A percentile compares a stretch with the other conserved stretches of the same genome.
phyloP scores from a whole-genome alignment of 35 echinoderm and acorn worm genomes.

The Ophioderma brevispina region DNA sequence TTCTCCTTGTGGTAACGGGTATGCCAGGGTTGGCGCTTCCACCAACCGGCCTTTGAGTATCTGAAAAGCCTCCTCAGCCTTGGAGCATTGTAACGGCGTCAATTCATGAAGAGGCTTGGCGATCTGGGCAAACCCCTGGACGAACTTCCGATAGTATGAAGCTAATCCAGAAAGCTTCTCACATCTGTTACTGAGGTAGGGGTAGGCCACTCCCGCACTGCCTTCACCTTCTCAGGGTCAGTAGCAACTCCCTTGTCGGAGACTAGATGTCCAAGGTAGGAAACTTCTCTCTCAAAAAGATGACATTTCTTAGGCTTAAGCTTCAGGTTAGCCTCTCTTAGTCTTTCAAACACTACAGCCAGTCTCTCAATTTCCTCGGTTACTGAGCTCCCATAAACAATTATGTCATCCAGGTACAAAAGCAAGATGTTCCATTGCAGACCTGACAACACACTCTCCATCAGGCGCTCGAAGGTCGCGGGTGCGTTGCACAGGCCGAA shows the following conservation, averaged over 20 bases:
- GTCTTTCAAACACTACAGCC: not conserved
- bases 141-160: slow-evolving; percentile 43
- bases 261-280: slow-evolving; percentile 39
- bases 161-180: slow-evolving; percentile 45
- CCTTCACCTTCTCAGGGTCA: slow-evolving; percentile 27
- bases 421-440: slow-evolving; percentile 16
- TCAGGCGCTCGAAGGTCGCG: slow-evolving; percentile 40
- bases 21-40: slow-evolving; percentile 46
- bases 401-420: slow-evolving; percentile 39
- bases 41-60: slow-evolving; percentile 30
- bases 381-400: slow-evolving; percentile 15
- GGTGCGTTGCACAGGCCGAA: slow-evolving; percentile 49
- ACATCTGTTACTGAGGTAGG: slow-evolving; percentile 9
- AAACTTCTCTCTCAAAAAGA: slow-evolving; percentile 37
- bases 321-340: slow-evolving; percentile 27
- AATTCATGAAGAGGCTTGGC: slow-evolving; percentile 22
- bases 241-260: slow-evolving; percentile 14
- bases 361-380: slow-evolving; percentile 5
- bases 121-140: slow-evolving; percentile 22
- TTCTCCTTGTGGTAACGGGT: slow-evolving; percentile 1
- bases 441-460: slow-evolving; percentile 27
- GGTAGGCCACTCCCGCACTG: slow-evolving; percentile 20
- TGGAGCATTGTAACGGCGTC: too few relatives aligned
- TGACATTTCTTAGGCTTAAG: slow-evolving; percentile 42
- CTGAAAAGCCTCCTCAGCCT: slow-evolving; percentile 28